These are phyloP conservation scores for Aramus guarauna DNA, from an alignment of 2,113 vertebrate genomes.

Conservation along the genomic window DNA sequence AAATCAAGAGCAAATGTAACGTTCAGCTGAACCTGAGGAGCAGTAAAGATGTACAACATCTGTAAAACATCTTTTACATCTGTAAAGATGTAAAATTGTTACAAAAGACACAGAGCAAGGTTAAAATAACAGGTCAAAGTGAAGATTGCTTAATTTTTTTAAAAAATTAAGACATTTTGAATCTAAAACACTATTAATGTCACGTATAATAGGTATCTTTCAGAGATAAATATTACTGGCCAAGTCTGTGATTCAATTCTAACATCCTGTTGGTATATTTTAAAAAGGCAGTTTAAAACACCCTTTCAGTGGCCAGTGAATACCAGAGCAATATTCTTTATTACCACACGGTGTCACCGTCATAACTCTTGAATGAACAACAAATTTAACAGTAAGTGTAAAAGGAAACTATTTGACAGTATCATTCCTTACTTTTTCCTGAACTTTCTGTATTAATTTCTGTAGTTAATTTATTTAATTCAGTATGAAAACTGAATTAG, in stretches of 20 bases:
- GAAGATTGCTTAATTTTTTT: not conserved
- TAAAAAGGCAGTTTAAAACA: not conserved
- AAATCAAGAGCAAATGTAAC: not conserved
- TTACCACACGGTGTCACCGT: constrained; percentile 63
- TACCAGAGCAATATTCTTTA: not conserved
- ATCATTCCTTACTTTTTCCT: not conserved
- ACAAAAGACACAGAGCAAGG: not conserved
- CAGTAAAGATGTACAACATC: not conserved
- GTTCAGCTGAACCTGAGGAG: not conserved
- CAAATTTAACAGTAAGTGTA: not conserved
- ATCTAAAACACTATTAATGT: not conserved
- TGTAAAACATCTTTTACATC: too few relatives aligned
- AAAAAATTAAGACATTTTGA: not conserved
- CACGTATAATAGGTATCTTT: not conserved
- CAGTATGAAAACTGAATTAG: not conserved
- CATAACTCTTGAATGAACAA: not conserved
- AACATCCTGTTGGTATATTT: not conserved
- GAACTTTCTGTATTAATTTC: not conserved
- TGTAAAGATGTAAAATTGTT: not conserved
- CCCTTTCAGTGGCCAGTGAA: not conserved
- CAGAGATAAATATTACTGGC: not conserved
- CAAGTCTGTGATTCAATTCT: not conserved
- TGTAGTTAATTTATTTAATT: not conserved
- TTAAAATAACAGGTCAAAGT: not conserved
- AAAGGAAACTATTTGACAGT: not conserved